Evolutionary conservation across 2,113 vertebrate species (phyloP), one percentile per base, ranked within the genome.

Genomic region (Cochlearius cochlearius): DNA sequence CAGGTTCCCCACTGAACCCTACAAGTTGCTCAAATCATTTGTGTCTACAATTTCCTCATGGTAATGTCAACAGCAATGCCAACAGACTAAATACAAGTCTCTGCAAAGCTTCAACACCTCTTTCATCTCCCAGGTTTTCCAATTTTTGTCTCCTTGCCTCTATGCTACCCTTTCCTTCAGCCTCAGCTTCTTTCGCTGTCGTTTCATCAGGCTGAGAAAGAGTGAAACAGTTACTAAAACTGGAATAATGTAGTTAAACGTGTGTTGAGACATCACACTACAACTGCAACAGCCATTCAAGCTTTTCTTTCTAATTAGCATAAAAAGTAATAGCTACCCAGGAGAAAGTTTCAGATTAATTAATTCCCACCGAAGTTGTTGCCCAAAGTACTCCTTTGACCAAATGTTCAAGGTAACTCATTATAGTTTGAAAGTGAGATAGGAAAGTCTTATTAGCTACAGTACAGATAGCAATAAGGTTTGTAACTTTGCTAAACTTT

Each of bases 271-370:
- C 47, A 62, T 49, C 66, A 39, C 60, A 36, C n/a, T 74, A 25
- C 41, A 72, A 47, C 53, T 76, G 39, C 68, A 87, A 69, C 58
- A 89, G 47, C 63, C 43, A 56, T 59, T 84, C 43, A 77, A 68
- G 39, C 39, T 76, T 94, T 86, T 59, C 62, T 84, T 89, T 80
- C 68, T 86, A 64, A 93, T 95, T 91, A 80, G 39, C 18, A 3
- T 69, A 80, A 73, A 55, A 89, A 86, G 80, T 93, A 89, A 89
- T 76, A 80, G 39, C 67, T 76, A 84, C 32, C 72, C 72, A 50
- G 53, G 11, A 89, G 84, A 58, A 95, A 89, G 34, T 38, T 84
- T 93, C 58, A 64, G 39, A 84, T 80, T 73, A 94, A 94, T 93
- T 89, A 68, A 87, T 76, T 94, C 43, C 53, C 53, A 52, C 67